Percentiles rank a stretch among this genome's conserved stretches.
Conservation (phyloP, 2,888 invertebrate genomes). For the Sympetrum striolatum region DNA sequence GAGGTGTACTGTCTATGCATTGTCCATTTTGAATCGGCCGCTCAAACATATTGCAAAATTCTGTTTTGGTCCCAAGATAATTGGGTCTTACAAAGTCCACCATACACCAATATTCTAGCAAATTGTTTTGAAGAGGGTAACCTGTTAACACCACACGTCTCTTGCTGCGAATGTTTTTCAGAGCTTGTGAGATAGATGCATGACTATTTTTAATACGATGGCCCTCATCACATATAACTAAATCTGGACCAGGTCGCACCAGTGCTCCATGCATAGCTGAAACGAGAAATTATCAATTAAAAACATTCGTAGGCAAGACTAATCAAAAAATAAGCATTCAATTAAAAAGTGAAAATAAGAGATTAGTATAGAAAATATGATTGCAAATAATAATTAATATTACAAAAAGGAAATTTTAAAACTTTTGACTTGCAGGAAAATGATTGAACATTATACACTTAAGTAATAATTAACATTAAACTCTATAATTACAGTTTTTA, state of each 20-base stretch:
- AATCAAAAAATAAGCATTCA: no score
- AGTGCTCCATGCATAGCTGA: constrained; percentile 82
- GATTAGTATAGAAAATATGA: no score
- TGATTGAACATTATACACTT: no score
- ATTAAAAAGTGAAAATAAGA: no score
- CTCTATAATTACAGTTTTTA: no score
- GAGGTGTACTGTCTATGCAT: constrained; percentile 94
- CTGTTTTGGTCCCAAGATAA: constrained; percentile 94
- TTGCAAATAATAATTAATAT: no score
- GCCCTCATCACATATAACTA: constrained; percentile 95
- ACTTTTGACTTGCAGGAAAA: no score
- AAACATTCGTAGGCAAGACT: not conserved
- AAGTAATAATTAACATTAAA: no score
- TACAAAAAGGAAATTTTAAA: no score
- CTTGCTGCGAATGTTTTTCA: constrained; percentile 94
- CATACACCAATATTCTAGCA: constrained; percentile 98
- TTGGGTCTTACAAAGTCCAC: constrained; percentile 98
- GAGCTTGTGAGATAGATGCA: constrained; percentile 92
- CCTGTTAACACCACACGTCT: constrained; percentile 95
- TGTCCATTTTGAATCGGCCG: constrained; percentile 98
- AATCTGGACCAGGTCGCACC: constrained; percentile 90
- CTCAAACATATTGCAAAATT: constrained; percentile 99
- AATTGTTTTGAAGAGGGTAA: constrained; percentile 97
- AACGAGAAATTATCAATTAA: constrained; percentile 47
- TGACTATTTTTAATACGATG: constrained; percentile 98